Conservation (phyloP, 1,140 invertebrate species). For the Euura lappo region DNA sequence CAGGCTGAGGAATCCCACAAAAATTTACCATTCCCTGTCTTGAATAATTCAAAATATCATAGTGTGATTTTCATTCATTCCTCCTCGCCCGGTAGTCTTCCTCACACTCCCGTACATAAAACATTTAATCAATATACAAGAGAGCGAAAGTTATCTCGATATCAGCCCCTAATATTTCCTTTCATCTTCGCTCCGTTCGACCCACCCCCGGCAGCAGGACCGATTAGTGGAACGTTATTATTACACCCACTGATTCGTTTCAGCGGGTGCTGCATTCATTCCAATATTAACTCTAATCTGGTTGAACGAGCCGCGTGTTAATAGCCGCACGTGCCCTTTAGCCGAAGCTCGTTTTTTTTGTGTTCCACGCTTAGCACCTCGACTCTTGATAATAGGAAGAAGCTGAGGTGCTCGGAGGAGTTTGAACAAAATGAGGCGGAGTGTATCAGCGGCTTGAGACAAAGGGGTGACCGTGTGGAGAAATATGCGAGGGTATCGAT, state of each 20-base stretch:
- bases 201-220: constrained; percentile 20
- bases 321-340: not conserved
- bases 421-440: not conserved
- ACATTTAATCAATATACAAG: too few species aligned
- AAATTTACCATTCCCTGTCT: too few species aligned
- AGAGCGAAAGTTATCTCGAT: too few species aligned
- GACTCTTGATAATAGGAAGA: too few species aligned
- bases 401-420: too few species aligned
- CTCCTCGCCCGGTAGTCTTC: too few species aligned
- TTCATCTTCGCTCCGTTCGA: constrained; percentile 28
- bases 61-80: too few species aligned
- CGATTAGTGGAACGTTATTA: constrained; percentile 53
- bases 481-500: constrained; percentile 17
- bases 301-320: not conserved
- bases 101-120: too few species aligned
- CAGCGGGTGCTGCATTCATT: constrained; percentile 2
- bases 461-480: not conserved
- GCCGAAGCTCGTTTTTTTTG: not conserved
- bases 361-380: not conserved
- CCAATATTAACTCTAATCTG: not conserved
- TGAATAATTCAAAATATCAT: too few species aligned
- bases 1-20: too few species aligned
- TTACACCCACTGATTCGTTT: constrained; percentile 40
- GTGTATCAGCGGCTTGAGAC: constrained; percentile 1
- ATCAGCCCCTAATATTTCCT: constrained; percentile 33